phyloP scores from a whole-genome alignment of 2,797 vertebrate species.

The Myotis vivesi region DNA sequence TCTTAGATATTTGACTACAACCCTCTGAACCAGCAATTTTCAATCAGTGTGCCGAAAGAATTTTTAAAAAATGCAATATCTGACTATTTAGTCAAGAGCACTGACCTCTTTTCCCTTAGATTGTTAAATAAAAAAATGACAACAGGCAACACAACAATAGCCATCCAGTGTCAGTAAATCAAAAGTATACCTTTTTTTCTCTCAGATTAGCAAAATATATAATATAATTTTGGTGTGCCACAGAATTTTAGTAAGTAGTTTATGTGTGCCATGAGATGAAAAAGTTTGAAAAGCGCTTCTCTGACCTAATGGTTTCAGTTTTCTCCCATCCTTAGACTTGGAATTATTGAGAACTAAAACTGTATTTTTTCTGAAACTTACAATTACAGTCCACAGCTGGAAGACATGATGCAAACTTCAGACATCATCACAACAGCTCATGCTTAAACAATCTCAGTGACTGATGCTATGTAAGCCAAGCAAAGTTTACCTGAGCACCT shows the following conservation, averaged over 20 bases:
- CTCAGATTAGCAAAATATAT: no score
- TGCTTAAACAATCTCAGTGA: not conserved
- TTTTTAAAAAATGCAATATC: not conserved
- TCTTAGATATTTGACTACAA: not conserved
- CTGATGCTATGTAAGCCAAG: not conserved
- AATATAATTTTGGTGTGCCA: not conserved
- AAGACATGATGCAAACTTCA: not conserved
- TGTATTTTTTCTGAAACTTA: not conserved
- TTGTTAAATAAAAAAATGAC: not conserved
- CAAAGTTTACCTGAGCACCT: not conserved
- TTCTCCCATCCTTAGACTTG: not conserved
- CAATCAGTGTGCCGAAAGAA: not conserved
- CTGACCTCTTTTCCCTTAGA: not conserved
- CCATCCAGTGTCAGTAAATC: not conserved
- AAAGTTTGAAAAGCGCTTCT: not conserved
- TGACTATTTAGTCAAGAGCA: no score
- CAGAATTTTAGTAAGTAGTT: not conserved
- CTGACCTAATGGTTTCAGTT: not conserved
- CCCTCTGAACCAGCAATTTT: no score
- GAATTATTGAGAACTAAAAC: not conserved
- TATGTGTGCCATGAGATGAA: not conserved
- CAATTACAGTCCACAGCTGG: not conserved
- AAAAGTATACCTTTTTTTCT: no score
- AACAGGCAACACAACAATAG: not conserved
- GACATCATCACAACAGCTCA: not conserved